Evolutionary conservation across 2,113 vertebrate species (phyloP), one percentile per base, ranked within the genome.

Genomic region (Dasyurus viverrinus): DNA sequence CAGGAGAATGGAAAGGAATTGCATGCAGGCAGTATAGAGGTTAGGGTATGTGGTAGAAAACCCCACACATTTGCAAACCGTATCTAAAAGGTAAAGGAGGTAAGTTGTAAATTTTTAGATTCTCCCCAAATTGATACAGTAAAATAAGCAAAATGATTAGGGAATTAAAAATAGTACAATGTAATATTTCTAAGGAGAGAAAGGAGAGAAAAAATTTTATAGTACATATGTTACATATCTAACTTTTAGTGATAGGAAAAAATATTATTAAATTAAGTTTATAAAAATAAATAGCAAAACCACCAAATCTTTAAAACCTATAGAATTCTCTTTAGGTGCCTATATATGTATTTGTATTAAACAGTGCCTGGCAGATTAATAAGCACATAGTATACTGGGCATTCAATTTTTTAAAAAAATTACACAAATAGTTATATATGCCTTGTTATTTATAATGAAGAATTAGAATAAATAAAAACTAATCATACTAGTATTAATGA

Each of bases 1-100:
- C 96, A 99, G 98, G 92, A 99, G 95, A 30, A 99, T n/a, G 91
- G 98, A 98, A 47, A 99, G 98, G 93, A 99, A 99, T 54, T 99
- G 99, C 94, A 99, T 97, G 96, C 99, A 98, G 90, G 98, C 98
- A 0, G 96, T 95, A 93, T 97, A 99, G 48, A 99, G 98, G 23
- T 91, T 48, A 25, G 98, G 98, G 50, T 98, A 95, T 0, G 93
- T 93, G 7, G 42, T 1, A 47, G 98, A 98, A 92, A 98, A 96
- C 47, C 95, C 96, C 97, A 99, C 94, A 96, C 99, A 99, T 92
- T 97, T 97, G n/a, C 98, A 99, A 95, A 99, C 57, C 0, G 98
- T 98, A 94, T 98, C 99, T 99, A 97, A 96, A 98, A 98, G 26
- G 54, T 91, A 93, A 95, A 97, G 0, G 91, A 54, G 4, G 48